Base-by-base conservation (phyloP, 1,140 invertebrate species). In the Macrocentrus cingulum region DNA sequence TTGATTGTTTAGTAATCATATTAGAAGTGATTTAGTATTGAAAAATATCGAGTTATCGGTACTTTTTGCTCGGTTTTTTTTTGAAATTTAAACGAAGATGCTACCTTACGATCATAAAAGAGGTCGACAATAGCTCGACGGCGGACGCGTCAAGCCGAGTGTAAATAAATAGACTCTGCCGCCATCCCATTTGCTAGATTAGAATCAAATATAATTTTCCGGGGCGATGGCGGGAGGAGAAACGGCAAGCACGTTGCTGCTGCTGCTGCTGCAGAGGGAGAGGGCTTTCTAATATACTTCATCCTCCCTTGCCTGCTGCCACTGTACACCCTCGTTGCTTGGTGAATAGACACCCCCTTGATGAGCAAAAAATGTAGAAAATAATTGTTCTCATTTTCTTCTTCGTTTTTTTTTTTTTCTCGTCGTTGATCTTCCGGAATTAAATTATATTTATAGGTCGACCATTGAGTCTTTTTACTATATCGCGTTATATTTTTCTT, bases 181-280 rank as follows among this genome's bases (percentile, higher is more conserved):
- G 66, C 65, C 67, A 65, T 75, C 70, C 73, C 71, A 76, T 76
- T 75, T 76, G 69, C 68, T 71, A 76, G 75, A 76, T 76, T 75
- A 77, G 70, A 75, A 76, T 77, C 71, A 75, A 77, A 77, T 77
- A 74, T 73, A 75, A 76, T 76, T 75, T 70, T 72, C 66, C 65
- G 58, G 63, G 59, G 62, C 62, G 53, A 56, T 37, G 50, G 32
- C 57, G 53, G 29, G 11, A 19, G n/a, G 18, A 11, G 42, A 53
- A 58, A 39, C 2, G 39, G 9, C 45, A 13, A 18, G 3, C 23
- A 49, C 20, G 23, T 22, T 16, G 45, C n/a, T n/a, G n/a, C n/a
- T n/a, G n/a, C n/a, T n/a, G n/a, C 23, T 59, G n/a, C n/a, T 57
- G 44, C 39, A 23, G 32, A 56, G 52, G 55, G 25, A 5, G 9